A percentile compares a stretch with the other conserved stretches of the same genome.
These are phyloP conservation scores for Zophobas atratus DNA, from an alignment of 1,140 invertebrate genomes.

Conservation along the genomic window DNA sequence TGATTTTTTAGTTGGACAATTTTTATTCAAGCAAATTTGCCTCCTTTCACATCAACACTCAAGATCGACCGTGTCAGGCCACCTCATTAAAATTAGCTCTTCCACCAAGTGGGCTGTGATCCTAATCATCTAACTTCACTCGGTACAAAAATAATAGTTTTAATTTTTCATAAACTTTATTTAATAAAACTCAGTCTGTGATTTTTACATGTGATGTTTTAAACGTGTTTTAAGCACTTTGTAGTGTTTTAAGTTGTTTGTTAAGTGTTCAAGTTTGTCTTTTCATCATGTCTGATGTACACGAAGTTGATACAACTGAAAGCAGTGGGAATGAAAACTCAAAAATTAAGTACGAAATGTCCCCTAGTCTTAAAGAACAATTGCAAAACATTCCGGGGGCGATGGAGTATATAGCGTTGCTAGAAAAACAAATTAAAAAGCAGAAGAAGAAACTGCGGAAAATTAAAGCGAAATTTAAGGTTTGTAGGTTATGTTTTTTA, in stretches of 20 bases:
- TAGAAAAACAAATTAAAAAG: conserved; percentile 36
- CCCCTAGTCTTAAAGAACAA: conserved; percentile 4
- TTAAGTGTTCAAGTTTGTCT: neutral
- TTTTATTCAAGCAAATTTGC: no score
- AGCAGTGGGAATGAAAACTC: conserved; percentile 6
- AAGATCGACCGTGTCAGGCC: no score
- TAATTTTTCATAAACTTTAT: neutral
- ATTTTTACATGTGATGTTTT: conserved; percentile 2
- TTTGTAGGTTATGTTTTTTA: conserved; percentile 16
- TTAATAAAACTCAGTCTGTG: neutral
- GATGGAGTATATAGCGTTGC: neutral
- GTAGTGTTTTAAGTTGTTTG: neutral
- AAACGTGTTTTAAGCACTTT: neutral
- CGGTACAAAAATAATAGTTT: neutral
- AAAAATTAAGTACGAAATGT: conserved; percentile 3
- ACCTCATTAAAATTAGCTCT: neutral
- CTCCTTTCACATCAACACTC: no score
- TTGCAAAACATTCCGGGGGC: conserved; percentile 18
- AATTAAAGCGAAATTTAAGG: conserved; percentile 31
- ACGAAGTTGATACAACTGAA: conserved; percentile 2
- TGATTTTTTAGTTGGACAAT: no score
- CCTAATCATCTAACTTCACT: neutral
- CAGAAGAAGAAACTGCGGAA: conserved; percentile 34
- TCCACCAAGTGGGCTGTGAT: neutral
- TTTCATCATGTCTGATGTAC: conserved; percentile 10